Evolutionary conservation across 2,797 vertebrate species (phyloP).

Genomic region (Enteromius viviparus): DNA sequence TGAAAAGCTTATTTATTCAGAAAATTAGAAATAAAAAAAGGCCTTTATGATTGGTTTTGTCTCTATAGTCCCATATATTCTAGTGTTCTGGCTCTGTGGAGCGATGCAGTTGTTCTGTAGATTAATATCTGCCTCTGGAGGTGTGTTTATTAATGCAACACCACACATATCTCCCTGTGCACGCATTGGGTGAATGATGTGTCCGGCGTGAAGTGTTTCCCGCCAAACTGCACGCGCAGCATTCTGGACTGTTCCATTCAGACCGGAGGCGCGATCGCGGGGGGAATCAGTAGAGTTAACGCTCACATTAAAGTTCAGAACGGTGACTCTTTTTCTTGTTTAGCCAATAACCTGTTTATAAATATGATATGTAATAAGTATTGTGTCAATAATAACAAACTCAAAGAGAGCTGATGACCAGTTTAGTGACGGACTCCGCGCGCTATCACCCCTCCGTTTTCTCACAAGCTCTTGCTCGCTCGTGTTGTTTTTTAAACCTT

Average conservation of each 20-base stretch:
- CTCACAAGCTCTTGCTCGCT: neutral
- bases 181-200: neutral
- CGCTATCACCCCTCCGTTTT: conserved; percentile 4
- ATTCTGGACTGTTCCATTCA: conserved; percentile 67
- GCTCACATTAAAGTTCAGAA: neutral
- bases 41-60: too few relatives aligned
- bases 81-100: neutral
- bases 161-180: neutral
- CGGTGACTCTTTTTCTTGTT: accelerated
- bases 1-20: neutral
- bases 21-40: too few relatives aligned
- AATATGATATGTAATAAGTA: accelerated
- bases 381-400: accelerated
- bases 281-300: accelerated
- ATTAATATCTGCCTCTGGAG: neutral
- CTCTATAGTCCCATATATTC: neutral
- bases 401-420: accelerated
- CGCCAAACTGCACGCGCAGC: conserved; percentile 66
- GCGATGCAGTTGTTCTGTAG: neutral
- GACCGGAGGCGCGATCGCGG: accelerated
- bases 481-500: conserved; percentile 71
- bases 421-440: accelerated
- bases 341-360: accelerated
- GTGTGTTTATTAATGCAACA: neutral
- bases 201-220: conserved; percentile 64